Base-by-base conservation (phyloP, 2,888 invertebrate genomes). In the Drosophila quinaria region DNA sequence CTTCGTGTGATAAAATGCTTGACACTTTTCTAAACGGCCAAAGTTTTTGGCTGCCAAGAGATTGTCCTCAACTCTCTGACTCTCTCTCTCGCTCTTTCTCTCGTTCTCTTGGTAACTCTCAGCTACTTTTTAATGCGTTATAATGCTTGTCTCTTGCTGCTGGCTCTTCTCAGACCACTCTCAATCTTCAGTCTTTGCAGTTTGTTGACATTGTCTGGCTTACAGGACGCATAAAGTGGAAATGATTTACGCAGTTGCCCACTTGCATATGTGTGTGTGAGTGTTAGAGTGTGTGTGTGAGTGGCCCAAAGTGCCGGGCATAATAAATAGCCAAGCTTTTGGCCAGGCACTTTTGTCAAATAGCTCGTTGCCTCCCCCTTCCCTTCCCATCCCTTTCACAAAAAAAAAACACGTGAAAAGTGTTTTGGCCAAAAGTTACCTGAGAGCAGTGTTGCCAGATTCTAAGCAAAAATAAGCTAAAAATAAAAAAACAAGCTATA, bases 141-240 rank as follows among this genome's bases (percentile, higher is more conserved):
- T 83, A 87, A 83, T 77, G 84, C 79, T 67, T 63, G 68, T 70
- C 70, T 66, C 64, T 50, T 22, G 60, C 67, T 68, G 59, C 2
- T 17, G 47, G 47, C 52, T 52, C 9, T 8, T 11, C 59, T 55
- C 35, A 11, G 33, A 25, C 39, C 41, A 22, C 37, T 44, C 35
- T 50, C 51, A 66, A 25, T 63, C 56, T 76, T 49, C 64, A 65
- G 80, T 60, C 76, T 81, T 71, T 87, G 81, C 86, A 87, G 84
- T 83, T 86, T 88, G 88, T 88, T 86, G 86, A 86, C 88, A 88
- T 86, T 88, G 88, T 83, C 86, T 81, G 81, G 88, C 86, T 86
- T 86, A 86, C 74, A 83, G 81, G 76, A 78, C 80, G 88, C 86
- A 86, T 86, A 86, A 80, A 86, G 88, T 83, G 84, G 88, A 86